Conservation (phyloP, 2,113 vertebrate genomes). For the Cercopithecus mona region DNA sequence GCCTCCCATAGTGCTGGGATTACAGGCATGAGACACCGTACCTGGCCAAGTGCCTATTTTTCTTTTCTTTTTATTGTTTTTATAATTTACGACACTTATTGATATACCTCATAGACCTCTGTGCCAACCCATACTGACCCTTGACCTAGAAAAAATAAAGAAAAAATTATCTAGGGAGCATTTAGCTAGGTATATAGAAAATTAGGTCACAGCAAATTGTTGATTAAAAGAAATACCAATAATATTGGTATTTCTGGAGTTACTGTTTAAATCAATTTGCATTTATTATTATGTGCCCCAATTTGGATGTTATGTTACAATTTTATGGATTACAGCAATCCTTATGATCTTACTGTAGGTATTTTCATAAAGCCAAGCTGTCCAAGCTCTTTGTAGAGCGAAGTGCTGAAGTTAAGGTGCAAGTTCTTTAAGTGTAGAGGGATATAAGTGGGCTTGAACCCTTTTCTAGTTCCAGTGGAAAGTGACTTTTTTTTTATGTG, state of each 20-base stretch:
- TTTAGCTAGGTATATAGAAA: neutral
- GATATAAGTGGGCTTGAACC: neutral
- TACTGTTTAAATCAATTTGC: neutral
- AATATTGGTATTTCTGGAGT: neutral
- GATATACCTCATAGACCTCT: neutral
- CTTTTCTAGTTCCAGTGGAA: neutral
- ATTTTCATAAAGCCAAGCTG: neutral
- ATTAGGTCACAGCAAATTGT: neutral
- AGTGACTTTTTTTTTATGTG: conserved; percentile 7
- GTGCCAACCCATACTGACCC: neutral
- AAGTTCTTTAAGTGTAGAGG: neutral
- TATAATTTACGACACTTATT: conserved; percentile 18
- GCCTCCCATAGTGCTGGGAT: too few species aligned
- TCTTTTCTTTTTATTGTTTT: conserved; percentile 34
- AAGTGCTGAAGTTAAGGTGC: neutral
- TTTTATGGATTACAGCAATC: neutral
- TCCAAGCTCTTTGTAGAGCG: neutral
- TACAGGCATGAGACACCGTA: too few species aligned
- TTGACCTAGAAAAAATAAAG: neutral
- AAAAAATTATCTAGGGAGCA: neutral
- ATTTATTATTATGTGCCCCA: neutral
- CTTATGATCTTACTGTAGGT: neutral
- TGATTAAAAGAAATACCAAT: neutral
- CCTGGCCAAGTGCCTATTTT: neutral
- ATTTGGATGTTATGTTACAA: neutral